A percentile compares a stretch with the other conserved stretches of the same genome.
These are phyloP conservation scores for Parauchenoglanis punctatus DNA, from an alignment of 2,797 vertebrate species.

Conservation along the genomic window DNA sequence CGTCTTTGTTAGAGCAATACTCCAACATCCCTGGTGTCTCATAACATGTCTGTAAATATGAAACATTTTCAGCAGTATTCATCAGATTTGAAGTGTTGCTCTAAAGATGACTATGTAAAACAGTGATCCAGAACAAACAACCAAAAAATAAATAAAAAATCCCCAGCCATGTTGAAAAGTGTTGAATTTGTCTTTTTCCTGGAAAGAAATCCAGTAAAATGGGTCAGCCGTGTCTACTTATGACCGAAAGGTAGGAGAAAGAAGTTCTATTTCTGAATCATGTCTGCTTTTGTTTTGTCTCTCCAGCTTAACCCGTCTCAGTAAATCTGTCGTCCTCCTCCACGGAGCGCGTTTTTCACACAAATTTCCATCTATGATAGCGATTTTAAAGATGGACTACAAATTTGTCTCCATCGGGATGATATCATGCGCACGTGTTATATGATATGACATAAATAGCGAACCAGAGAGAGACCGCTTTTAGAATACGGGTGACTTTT, in stretches of 20 bases:
- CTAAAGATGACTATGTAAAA: slow-evolving; percentile 70
- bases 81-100: slow-evolving; percentile 58
- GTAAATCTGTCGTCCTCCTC: slow-evolving; percentile 51
- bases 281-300: slow-evolving; percentile 40
- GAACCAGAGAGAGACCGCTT: slow-evolving; percentile 11
- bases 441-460: slow-evolving; percentile 33
- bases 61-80: slow-evolving; percentile 67
- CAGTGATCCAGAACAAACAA: slow-evolving; percentile 61
- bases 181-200: slow-evolving; percentile 45
- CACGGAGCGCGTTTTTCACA: slow-evolving; percentile 20
- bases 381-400: slow-evolving; percentile 42
- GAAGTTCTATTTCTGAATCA: slow-evolving; percentile 38
- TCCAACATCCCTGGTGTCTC: slow-evolving; percentile 45
- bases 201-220: slow-evolving; percentile 27
- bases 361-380: slow-evolving; percentile 36
- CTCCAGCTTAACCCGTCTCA: slow-evolving; percentile 40
- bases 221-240: slow-evolving; percentile 28
- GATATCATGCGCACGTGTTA: slow-evolving; percentile 47
- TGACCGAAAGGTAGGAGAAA: slow-evolving; percentile 37
- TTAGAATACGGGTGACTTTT: neutral
- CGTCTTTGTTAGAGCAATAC: slow-evolving; percentile 49
- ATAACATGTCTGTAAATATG: slow-evolving; percentile 41
- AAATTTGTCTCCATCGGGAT: slow-evolving; percentile 31
- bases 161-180: slow-evolving; percentile 36
- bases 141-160: slow-evolving; percentile 2